Evolutionary conservation across 2,888 invertebrate species (phyloP), one percentile per base, ranked within the genome.

Genomic region (Pandemis heparana): DNA sequence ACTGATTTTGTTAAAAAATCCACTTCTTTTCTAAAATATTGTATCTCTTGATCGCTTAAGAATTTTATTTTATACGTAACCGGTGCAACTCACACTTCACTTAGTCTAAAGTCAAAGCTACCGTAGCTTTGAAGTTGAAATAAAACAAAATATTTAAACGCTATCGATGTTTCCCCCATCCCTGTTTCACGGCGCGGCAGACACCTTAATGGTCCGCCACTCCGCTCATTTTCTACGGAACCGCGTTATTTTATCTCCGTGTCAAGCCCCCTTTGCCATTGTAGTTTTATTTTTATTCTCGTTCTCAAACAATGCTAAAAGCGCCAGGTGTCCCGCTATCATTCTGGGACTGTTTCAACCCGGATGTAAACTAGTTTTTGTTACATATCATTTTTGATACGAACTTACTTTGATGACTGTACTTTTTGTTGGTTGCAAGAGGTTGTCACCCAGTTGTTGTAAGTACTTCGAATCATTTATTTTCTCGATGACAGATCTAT

Each of bases 201-300:
- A 74, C 74, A 74, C 74, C 74, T 74, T 74, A 74, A 74, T 74
- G 74, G 74, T 65, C 64, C 74, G 74, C 74, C 70, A 74, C 74
- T 74, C 64, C 69, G 74, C 74, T 74, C 74, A 74, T 74, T 74
- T 70, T 74, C 74, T 65, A 70, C 74, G 68, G 73, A 74, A 70
- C 74, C 74, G 38, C 74, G 74, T 74, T 74, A 74, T 74, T 74
- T 74, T 74, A 74, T 74, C 74, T 74, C 64, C 65, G 74, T 74
- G 74, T 74, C 74, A 74, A 74, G 74, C 64, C 60, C 74, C 65
- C 74, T 74, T 74, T 43, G 69, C 74, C 59, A 74, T 70, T 74
- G 74, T 74, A 70, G 74, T 74, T 74, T 74, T 74, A 74, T 74
- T 74, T 74, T 74, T 64, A 74, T 68, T 70, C 68, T 64, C 68